These are phyloP conservation scores for Acrobasis repandana DNA, from an alignment of 2,888 invertebrate genomes.

Conservation along the genomic window DNA sequence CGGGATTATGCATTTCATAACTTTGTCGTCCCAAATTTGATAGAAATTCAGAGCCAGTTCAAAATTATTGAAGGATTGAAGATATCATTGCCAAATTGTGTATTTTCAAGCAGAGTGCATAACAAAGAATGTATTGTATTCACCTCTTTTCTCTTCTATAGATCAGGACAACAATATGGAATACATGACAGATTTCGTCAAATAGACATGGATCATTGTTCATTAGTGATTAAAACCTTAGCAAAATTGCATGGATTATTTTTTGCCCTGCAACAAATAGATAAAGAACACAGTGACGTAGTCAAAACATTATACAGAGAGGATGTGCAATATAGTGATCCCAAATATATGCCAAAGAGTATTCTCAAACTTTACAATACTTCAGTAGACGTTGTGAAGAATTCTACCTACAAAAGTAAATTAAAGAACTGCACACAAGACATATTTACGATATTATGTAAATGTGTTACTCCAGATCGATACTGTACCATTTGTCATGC, in stretches of 20 bases:
- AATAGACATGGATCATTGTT: slow-evolving; percentile 50
- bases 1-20: slow-evolving; percentile 54
- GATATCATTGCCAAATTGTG: slow-evolving; percentile 62
- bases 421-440: slow-evolving; percentile 47
- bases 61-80: slow-evolving; percentile 60
- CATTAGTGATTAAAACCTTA: slow-evolving; percentile 57
- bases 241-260: slow-evolving; percentile 65
- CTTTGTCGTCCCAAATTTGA: slow-evolving; percentile 46
- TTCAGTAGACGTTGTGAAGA: slow-evolving; percentile 53
- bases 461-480: slow-evolving; percentile 46
- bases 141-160: no score
- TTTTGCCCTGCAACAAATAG: slow-evolving; percentile 49
- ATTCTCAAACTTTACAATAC: slow-evolving; percentile 54
- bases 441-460: slow-evolving; percentile 51
- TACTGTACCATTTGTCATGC: slow-evolving; percentile 62
- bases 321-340: slow-evolving; percentile 58
- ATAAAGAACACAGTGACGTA: slow-evolving; percentile 47
- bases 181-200: slow-evolving; percentile 49
- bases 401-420: slow-evolving; percentile 45
- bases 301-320: slow-evolving; percentile 46
- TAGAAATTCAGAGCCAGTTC: slow-evolving; percentile 52
- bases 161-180: slow-evolving; percentile 37
- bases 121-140: slow-evolving; percentile 55
- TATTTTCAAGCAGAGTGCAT: slow-evolving; percentile 48
- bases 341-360: slow-evolving; percentile 46